A percentile compares a stretch with the other conserved stretches of the same genome.
These are phyloP conservation scores for Taxidea taxus DNA, from an alignment of 2,113 vertebrate genomes.

Conservation along the genomic window DNA sequence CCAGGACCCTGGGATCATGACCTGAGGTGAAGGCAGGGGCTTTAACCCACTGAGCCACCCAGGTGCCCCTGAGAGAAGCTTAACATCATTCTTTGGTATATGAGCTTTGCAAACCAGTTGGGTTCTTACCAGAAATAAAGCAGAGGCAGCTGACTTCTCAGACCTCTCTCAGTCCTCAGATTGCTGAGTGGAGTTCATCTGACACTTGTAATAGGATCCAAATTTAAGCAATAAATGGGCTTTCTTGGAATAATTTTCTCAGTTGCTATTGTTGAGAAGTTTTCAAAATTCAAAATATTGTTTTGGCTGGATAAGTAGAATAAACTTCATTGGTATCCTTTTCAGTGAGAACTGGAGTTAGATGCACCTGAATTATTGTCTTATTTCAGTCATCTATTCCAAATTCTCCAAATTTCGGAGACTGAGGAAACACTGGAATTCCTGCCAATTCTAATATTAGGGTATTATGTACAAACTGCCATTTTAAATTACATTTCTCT, in stretches of 20 bases:
- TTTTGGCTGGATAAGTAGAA: slow-evolving; percentile 32
- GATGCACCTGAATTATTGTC: neutral
- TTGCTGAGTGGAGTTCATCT: neutral
- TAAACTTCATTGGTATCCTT: slow-evolving; percentile 7
- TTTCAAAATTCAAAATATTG: slow-evolving; percentile 24
- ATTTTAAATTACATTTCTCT: slow-evolving; percentile 59
- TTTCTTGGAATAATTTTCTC: slow-evolving; percentile 26
- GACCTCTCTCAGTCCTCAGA: neutral
- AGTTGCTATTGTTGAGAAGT: neutral
- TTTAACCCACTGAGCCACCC: too few species aligned
- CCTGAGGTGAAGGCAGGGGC: too few species aligned
- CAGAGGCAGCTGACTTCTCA: neutral
- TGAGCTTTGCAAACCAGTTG: slow-evolving; percentile 22
- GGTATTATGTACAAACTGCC: slow-evolving; percentile 47
- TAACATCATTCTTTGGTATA: slow-evolving; percentile 33
- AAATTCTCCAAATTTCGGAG: neutral
- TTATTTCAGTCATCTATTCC: neutral
- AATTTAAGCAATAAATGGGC: neutral
- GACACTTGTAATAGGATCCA: slow-evolving; percentile 20
- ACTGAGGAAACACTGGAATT: slow-evolving; percentile 25
- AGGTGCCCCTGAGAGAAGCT: neutral
- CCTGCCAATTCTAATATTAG: neutral
- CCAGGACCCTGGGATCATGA: too few species aligned
- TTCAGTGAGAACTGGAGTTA: slow-evolving; percentile 16
- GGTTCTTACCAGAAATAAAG: slow-evolving; percentile 27